A percentile compares a stretch with the other conserved stretches of the same genome.
Evolutionary conservation across 2,797 vertebrate genomes (phyloP).

Genomic region (Arctocebus calabarensis): DNA sequence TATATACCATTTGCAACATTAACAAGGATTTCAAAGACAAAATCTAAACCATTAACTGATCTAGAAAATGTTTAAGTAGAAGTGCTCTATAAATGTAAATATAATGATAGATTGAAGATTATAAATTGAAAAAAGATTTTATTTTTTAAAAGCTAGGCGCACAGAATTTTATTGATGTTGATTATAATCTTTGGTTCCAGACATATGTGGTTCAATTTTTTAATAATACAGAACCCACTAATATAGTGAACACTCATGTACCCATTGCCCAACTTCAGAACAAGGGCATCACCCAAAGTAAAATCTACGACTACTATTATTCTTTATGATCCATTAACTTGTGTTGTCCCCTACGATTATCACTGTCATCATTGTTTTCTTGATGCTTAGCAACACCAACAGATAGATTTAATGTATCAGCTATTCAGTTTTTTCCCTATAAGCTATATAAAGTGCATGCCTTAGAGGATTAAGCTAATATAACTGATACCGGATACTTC

Average conservation of each 20-base stretch:
- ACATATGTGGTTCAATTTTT: not conserved
- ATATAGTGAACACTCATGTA: not conserved
- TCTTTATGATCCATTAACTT: not conserved
- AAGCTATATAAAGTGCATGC: not conserved
- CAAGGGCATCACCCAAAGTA: not conserved
- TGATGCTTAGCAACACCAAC: not conserved
- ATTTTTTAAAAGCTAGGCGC: not conserved
- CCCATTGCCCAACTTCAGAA: not conserved
- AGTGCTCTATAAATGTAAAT: not conserved
- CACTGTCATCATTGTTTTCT: not conserved
- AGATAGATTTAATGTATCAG: not conserved
- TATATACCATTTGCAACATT: slow-evolving; percentile 3
- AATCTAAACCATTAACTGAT: not conserved
- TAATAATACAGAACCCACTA: not conserved
- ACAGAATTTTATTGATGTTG: not conserved
- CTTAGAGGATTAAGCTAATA: not conserved
- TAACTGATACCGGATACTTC: not conserved
- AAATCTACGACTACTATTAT: not conserved
- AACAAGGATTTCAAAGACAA: not conserved
- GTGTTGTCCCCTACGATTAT: not conserved
- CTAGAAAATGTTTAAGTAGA: slow-evolving; percentile 24
- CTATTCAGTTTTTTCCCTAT: not conserved
- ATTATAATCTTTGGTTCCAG: slow-evolving; percentile 15
- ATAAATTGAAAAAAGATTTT: not conserved
- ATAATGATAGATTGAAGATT: not conserved